Base-by-base conservation (phyloP, 2,797 vertebrate species). In the Spinus olivaceus region DNA sequence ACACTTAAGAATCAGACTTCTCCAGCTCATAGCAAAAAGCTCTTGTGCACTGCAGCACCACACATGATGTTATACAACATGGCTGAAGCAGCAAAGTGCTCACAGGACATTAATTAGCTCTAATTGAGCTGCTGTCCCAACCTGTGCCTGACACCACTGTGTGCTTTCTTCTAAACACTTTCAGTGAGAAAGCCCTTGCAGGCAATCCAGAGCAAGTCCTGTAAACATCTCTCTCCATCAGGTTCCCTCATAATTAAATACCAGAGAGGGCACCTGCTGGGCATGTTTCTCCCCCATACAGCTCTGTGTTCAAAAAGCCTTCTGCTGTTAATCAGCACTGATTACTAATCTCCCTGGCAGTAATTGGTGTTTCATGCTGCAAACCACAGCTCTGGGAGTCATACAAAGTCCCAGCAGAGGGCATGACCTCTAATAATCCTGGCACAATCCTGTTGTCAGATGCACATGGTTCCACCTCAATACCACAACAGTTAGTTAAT, bases 281-380 rank as follows among this genome's bases (percentile, higher is more conserved):
- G 88, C 94, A 78, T 79, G 90, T 61, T 82, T 85, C 30, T 78
- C 92, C 92, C 92, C 95, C 59, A 46, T 33, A 87, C 20, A 86
- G 80, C 30, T 80, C 89, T 79, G 69, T 25, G 82, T 61, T 81
- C 79, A 92, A 42, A 90, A 96, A 97, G 81, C 88, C 84, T 90
- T 92, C 91, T 96, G 94, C 69, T 76, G 92, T 93, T 97, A 96
- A 97, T 97, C 97, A 97, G 84, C 46, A 88, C 95, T 96, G 92
- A 98, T 96, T 95, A 88, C 94, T 93, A 95, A 65, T 73, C 33
- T 95, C 81, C 95, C 87, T 93, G 96, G 94, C 91, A 71, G 81
- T 95, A 93, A 92, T 5, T 87, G 74, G 63, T 54, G 49, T 49
- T 46, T 72, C 64, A n/a, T 7, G 25, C 60, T 87, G 81, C 86